Base-by-base conservation (phyloP, 2,113 vertebrate genomes). In the Pedionomus torquatus region DNA sequence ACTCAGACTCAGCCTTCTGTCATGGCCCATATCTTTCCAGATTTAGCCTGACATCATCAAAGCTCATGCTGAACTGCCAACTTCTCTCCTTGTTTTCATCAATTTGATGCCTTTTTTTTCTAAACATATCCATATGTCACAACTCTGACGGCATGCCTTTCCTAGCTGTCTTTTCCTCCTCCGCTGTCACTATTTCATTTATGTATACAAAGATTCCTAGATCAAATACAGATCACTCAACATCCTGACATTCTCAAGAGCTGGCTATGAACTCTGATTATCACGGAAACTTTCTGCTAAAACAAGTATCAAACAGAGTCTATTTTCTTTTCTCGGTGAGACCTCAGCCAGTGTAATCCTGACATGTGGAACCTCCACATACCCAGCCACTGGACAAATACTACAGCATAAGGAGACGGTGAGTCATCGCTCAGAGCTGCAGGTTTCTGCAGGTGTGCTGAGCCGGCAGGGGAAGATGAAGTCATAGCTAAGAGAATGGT, bases 151-250 rank as follows among this genome's bases (percentile, higher is more conserved):
- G 92, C 80, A 90, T 87, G 83, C 89, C 92, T 94, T 92, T 94
- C 88, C 61, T 81, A 92, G 82, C 94, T 96, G 96, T 97, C 96
- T 95, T 89, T 96, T 92, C 92, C 86, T 95, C 55, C 88, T 96
- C 84, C 85, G 60, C 83, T 96, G 86, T 96, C 96, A 96, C 96
- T 95, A 93, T 97, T 97, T 95, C 90, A 96, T 97, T 95, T 95
- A 93, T 30, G 77, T 87, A 94, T 69, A 90, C 85, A 91, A 93
- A 95, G 92, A 96, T 95, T 92, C n/a, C 8, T 94, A 95, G 95
- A 97, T 95, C 90, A 97, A 96, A 94, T 95, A 76, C 80, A 96
- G 80, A 97, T 96, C 96, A 97, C 95, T 97, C 96, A 95, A 91
- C 95, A 95, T 95, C 90, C 44, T 93, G 94, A 96, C 95, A 96